Evolutionary conservation across 2,888 invertebrate genomes (phyloP), one percentile per base, ranked within the genome.

Genomic region (Steinernema carpocapsae): DNA sequence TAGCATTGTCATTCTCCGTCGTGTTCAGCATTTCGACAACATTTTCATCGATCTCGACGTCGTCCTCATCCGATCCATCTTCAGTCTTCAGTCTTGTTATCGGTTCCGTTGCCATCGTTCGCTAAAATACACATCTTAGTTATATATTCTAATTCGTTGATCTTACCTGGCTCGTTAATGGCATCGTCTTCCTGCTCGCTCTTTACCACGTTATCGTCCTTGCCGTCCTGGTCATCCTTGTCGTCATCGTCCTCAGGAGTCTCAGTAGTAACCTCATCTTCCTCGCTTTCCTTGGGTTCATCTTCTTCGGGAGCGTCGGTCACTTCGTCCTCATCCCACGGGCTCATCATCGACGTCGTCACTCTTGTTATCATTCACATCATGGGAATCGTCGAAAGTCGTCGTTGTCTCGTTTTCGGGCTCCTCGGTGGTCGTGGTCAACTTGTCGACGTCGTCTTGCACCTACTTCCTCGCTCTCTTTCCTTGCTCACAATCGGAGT

Each of bases 201-300:
- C 17, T 26, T 29, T 4, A 59, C 29, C 37, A 29, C 29, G 29
- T 24, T 51, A 10, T 10, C 12, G 52, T 19, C 37, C 37, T 37
- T 37, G 37, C 10, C 10, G 37, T 37, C 37, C 37, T 3, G n/a
- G 3, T 70, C n/a, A 70, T 43, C 45, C 12, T 1, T 22, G 6
- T 32, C 56, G 0, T 76, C 71, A 0, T 74, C 59, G 14, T 72
- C 71, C 7, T 72, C 42, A 72, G n/a, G n/a, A n/a, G n/a, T n/a
- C n/a, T n/a, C n/a, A n/a, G n/a, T n/a, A n/a, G n/a, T n/a, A n/a
- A n/a, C n/a, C n/a, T 73, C 52, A 72, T 77, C 74, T 17, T 76
- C 56, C 72, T 52, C 77, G 52, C 70, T 74, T 45, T 24, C 72
- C 14, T 59, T 64, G 51, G 45, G 72, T 42, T 37, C 56, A 14